phyloP scores from a whole-genome alignment of 1,140 invertebrate genomes.

The Drosophila pruinosa region DNA sequence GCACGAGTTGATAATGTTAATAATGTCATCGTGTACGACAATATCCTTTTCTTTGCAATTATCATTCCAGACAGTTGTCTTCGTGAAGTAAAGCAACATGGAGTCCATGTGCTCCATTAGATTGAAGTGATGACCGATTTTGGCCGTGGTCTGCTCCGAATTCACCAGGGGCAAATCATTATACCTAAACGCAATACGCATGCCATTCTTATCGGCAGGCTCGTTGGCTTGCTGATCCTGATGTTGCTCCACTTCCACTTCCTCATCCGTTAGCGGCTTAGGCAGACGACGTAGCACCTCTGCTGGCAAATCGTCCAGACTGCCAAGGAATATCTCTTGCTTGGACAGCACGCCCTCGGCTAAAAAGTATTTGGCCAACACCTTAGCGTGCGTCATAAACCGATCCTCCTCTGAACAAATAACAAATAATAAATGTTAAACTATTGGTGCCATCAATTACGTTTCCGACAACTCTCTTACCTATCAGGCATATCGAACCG shows the following conservation, averaged over 20 bases:
- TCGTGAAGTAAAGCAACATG: conserved; percentile 84
- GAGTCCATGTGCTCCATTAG: conserved; percentile 88
- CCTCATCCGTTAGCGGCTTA: conserved; percentile 77
- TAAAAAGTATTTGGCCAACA: conserved; percentile 91
- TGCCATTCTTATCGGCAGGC: conserved; percentile 83
- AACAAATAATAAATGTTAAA: conserved; percentile 6
- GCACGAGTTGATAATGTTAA: conserved; percentile 40
- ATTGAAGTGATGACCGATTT: conserved; percentile 89
- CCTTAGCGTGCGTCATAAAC: conserved; percentile 88
- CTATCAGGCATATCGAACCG: conserved; percentile 85
- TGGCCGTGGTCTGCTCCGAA: conserved; percentile 83
- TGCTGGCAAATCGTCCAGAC: conserved; percentile 87
- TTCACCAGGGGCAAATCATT: conserved; percentile 88
- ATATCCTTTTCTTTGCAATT: conserved; percentile 46
- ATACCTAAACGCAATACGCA: conserved; percentile 95
- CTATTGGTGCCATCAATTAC: conserved; percentile 9
- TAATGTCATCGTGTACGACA: conserved; percentile 44
- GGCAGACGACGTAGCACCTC: conserved; percentile 84
- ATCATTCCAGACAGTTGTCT: conserved; percentile 84
- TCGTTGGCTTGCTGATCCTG: conserved; percentile 50
- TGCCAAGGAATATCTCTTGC: conserved; percentile 89
- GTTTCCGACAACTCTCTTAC: conserved; percentile 72
- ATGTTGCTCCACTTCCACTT: conserved; percentile 46
- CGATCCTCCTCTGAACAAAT: conserved; percentile 89
- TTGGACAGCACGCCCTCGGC: conserved; percentile 90